These are phyloP conservation scores for Lepidurus arcticus DNA, from an alignment of 1,140 invertebrate species.

Conservation along the genomic window DNA sequence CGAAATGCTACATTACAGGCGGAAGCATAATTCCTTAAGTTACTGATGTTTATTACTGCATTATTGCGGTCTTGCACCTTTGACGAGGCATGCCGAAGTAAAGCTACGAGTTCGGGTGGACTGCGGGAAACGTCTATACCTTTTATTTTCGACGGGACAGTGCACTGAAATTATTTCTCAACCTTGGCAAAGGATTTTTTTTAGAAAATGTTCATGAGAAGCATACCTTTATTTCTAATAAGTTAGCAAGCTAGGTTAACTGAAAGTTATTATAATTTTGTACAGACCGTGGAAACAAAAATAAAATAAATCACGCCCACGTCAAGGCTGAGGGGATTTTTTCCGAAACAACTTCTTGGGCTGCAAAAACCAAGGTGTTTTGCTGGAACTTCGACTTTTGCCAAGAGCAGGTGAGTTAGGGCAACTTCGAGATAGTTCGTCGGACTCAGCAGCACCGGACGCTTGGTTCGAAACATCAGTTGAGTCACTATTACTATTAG, in stretches of 20 bases:
- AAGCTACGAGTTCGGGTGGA: too few species aligned
- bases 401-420: constrained; percentile 19
- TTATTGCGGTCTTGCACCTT: too few species aligned
- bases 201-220: neutral
- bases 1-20: too few species aligned
- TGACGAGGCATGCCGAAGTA: too few species aligned
- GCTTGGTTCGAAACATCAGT: neutral
- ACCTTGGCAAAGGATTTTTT: too few species aligned
- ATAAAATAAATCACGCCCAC: neutral
- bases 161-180: too few species aligned
- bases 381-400: neutral
- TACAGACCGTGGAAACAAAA: neutral
- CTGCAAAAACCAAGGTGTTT: neutral
- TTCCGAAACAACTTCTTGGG: neutral
- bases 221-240: neutral
- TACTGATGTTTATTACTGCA: too few species aligned
- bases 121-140: too few species aligned
- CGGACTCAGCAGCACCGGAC: neutral
- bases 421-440: constrained; percentile 24
- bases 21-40: too few species aligned
- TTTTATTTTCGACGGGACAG: too few species aligned
- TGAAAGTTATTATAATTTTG: neutral
- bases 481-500: neutral
- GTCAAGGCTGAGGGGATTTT: neutral
- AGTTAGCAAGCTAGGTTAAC: neutral